Conservation (phyloP, 2,113 vertebrate genomes). For the Ellobius talpinus region DNA sequence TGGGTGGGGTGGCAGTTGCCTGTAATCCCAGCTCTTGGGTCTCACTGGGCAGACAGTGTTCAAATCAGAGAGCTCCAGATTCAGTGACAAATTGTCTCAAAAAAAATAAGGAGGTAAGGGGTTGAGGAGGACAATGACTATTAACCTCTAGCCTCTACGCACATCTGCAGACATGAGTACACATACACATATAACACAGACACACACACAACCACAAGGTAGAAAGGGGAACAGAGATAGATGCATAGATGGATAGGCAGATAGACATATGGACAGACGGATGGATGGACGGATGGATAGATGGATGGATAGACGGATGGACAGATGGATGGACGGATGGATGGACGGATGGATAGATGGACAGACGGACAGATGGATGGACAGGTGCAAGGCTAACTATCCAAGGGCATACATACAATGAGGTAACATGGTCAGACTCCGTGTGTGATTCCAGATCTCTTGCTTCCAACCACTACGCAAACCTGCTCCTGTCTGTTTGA, state of each 20-base stretch:
- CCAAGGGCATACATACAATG: too few relatives aligned
- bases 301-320: too few relatives aligned
- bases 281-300: background rate
- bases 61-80: background rate
- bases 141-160: background rate
- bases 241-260: too few relatives aligned
- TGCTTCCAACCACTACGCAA: background rate
- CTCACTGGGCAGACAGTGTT: background rate
- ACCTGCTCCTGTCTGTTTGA: background rate
- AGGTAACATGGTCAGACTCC: background rate
- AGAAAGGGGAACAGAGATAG: background rate
- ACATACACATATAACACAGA: background rate
- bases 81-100: background rate
- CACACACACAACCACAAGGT: background rate
- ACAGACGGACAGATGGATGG: too few relatives aligned
- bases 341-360: background rate
- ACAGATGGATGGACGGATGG: background rate
- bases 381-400: background rate
- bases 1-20: background rate
- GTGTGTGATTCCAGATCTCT: background rate
- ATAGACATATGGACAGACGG: background rate
- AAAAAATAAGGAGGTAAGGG: background rate
- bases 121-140: background rate
- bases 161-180: background rate
- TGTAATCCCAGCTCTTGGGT: background rate